Percentiles rank a stretch among this genome's conserved stretches.
These are phyloP conservation scores for Phthorimaea operculella DNA, from an alignment of 1,140 invertebrate species.

Conservation along the genomic window DNA sequence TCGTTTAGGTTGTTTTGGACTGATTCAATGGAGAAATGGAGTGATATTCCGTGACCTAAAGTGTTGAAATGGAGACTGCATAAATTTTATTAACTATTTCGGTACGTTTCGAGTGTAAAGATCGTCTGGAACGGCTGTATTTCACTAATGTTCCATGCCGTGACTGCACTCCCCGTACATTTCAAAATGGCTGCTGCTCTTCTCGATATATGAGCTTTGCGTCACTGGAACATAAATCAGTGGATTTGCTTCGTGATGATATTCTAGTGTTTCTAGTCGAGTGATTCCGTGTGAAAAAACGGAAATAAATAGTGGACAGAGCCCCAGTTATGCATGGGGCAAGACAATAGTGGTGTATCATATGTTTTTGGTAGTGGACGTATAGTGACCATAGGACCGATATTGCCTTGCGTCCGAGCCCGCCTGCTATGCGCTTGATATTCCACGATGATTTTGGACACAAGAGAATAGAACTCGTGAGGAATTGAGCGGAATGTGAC, in stretches of 20 bases:
- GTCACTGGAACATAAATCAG: slow-evolving; percentile 67
- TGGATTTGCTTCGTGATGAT: slow-evolving; percentile 51
- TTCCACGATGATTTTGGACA: slow-evolving; percentile 61
- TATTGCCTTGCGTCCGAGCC: slow-evolving; percentile 59
- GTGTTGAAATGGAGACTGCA: slow-evolving; percentile 55
- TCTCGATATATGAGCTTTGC: slow-evolving; percentile 69
- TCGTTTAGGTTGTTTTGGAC: slow-evolving; percentile 69
- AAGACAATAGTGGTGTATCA: slow-evolving; percentile 60
- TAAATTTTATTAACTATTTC: slow-evolving; percentile 45
- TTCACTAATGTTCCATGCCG: slow-evolving; percentile 66
- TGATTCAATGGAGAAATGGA: slow-evolving; percentile 62
- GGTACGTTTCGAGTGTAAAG: slow-evolving; percentile 31
- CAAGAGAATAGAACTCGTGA: slow-evolving; percentile 55
- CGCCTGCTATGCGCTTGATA: slow-evolving; percentile 61
- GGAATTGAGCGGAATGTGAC: slow-evolving; percentile 67
- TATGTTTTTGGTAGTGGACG: slow-evolving; percentile 63
- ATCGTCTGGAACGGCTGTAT: slow-evolving; percentile 44
- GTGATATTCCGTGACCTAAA: slow-evolving; percentile 58
- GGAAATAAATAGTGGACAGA: slow-evolving; percentile 38
- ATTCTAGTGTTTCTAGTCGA: slow-evolving; percentile 44
- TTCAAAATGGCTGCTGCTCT: slow-evolving; percentile 69
- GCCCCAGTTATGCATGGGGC: slow-evolving; percentile 38
- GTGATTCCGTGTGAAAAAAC: slow-evolving; percentile 49
- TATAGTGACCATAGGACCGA: slow-evolving; percentile 55
- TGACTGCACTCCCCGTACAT: slow-evolving; percentile 68